These are phyloP conservation scores for Calliopsis andreniformis DNA, from an alignment of 1,140 invertebrate genomes.

Conservation along the genomic window DNA sequence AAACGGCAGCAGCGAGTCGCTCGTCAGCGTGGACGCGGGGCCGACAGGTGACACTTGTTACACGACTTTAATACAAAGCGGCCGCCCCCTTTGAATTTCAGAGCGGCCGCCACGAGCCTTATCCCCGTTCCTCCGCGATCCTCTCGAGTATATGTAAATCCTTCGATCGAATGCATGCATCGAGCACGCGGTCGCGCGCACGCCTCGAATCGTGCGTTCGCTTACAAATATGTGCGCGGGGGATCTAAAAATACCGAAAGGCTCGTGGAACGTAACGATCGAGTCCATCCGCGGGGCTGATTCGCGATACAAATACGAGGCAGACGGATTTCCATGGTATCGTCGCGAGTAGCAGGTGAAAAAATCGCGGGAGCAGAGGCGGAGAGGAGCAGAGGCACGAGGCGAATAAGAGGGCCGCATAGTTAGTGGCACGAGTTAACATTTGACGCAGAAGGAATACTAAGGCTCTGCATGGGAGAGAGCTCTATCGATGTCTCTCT, in stretches of 20 bases:
- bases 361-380: slow-evolving; percentile 41
- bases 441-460: slow-evolving; percentile 71
- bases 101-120: slow-evolving; percentile 14
- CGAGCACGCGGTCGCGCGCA: neutral
- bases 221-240: slow-evolving; percentile 7
- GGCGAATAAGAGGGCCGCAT: slow-evolving; percentile 51
- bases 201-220: slow-evolving; percentile 9
- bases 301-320: slow-evolving; percentile 65
- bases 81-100: slow-evolving; percentile 33
- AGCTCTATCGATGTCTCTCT: slow-evolving; percentile 2
- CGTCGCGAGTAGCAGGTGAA: slow-evolving; percentile 18
- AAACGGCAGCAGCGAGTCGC: slow-evolving; percentile 15
- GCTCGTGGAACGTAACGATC: slow-evolving; percentile 54
- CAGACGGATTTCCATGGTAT: slow-evolving; percentile 70
- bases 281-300: slow-evolving; percentile 42
- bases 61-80: slow-evolving; percentile 49
- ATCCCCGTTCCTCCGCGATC: neutral
- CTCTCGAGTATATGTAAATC: slow-evolving; percentile 31
- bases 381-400: slow-evolving; percentile 18
- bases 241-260: slow-evolving; percentile 39
- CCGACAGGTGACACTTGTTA: slow-evolving; percentile 34
- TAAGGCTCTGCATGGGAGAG: slow-evolving; percentile 64
- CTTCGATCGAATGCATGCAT: slow-evolving; percentile 2
- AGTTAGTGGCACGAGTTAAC: slow-evolving; percentile 68
- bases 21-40: slow-evolving; percentile 14